These are phyloP conservation scores for Polydrusus pterygomalis DNA, from an alignment of 2,888 invertebrate species.

Conservation along the genomic window DNA sequence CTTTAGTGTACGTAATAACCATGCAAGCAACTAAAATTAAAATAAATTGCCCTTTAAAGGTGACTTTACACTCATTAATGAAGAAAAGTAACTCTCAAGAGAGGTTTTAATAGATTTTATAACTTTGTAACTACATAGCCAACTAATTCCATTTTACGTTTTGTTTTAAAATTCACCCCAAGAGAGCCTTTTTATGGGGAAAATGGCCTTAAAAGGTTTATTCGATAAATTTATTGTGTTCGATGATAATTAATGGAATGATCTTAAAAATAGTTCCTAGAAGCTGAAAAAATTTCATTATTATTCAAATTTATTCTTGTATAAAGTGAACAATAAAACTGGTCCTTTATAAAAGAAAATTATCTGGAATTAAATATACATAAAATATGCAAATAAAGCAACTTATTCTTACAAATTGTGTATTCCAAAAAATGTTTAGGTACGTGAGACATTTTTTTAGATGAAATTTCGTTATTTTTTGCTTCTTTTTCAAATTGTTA, in stretches of 20 bases:
- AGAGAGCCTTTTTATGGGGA: slow-evolving; percentile 6
- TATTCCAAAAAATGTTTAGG: too few species aligned
- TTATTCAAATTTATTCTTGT: slow-evolving; percentile 53
- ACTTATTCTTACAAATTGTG: too few species aligned
- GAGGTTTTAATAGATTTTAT: slow-evolving; percentile 24
- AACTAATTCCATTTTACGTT: slow-evolving; percentile 21
- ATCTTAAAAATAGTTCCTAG: not conserved
- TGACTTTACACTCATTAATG: slow-evolving; percentile 1
- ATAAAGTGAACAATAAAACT: too few species aligned
- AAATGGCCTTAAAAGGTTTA: not conserved
- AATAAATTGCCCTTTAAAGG: not conserved
- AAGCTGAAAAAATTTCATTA: slow-evolving; percentile 6
- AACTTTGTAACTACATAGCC: slow-evolving; percentile 24
- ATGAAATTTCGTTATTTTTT: too few species aligned
- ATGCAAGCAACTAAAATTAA: not conserved
- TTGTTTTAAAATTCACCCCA: slow-evolving; percentile 18
- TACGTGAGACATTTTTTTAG: too few species aligned
- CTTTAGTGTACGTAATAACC: too few species aligned
- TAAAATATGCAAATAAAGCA: too few species aligned
- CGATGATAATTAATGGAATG: not conserved
- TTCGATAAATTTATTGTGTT: slow-evolving; percentile 10
- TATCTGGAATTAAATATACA: too few species aligned
- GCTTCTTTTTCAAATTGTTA: too few species aligned
- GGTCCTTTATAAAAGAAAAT: too few species aligned
- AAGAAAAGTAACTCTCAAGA: slow-evolving; percentile 9